Evolutionary conservation across 2,113 vertebrate species (phyloP).

Genomic region (Oxyruncus cristatus): DNA sequence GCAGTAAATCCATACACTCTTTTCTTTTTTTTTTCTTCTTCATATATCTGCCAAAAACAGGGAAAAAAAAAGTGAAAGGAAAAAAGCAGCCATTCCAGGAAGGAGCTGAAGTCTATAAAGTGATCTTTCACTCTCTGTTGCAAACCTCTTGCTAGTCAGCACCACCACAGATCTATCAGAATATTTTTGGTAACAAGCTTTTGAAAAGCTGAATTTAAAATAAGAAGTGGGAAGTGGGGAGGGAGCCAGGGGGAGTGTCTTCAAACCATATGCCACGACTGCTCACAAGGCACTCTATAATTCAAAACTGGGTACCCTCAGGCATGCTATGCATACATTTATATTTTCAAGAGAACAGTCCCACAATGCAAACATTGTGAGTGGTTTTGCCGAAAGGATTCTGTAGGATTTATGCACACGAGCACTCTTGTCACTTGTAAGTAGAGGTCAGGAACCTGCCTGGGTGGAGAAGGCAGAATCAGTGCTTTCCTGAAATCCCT

Average conservation of each 20-base stretch:
- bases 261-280: conserved; percentile 52
- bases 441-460: conserved; percentile 60
- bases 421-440: conserved; percentile 48
- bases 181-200: conserved; percentile 56
- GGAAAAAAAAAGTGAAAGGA: not conserved
- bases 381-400: conserved; percentile 18
- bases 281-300: conserved; percentile 59
- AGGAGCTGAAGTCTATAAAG: conserved; percentile 30
- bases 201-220: conserved; percentile 58
- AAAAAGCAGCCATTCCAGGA: conserved; percentile 51
- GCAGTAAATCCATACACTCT: not conserved
- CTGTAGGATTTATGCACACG: conserved; percentile 21
- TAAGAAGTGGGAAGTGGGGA: conserved; percentile 27
- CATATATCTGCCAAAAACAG: conserved; percentile 6
- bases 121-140: conserved; percentile 22
- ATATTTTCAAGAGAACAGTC: conserved; percentile 48
- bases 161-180: conserved; percentile 39
- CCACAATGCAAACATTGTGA: conserved; percentile 58
- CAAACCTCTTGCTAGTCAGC: conserved; percentile 27
- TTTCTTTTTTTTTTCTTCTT: not conserved
- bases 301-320: conserved; percentile 49
- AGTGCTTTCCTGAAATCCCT: conserved; percentile 65
- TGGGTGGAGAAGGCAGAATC: conserved; percentile 59
- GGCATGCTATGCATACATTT: not conserved
- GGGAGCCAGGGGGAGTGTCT: conserved; percentile 19